Evolutionary conservation across 2,797 vertebrate species (phyloP).

Genomic region (Microctenopoma steveboyesi): DNA sequence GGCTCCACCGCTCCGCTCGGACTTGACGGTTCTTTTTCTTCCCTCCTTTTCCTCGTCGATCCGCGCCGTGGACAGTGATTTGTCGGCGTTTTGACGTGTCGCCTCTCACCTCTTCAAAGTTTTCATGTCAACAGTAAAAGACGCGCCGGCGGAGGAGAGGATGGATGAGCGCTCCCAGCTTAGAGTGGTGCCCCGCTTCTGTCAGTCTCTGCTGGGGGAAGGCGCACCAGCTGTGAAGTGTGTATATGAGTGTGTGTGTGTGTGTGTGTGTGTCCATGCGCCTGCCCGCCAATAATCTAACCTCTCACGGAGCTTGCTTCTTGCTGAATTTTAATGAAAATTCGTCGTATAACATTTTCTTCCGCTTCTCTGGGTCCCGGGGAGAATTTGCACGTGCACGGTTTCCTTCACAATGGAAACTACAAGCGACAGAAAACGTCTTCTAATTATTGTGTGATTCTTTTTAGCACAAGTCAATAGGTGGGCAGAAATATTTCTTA

Average conservation of each 20-base stretch:
- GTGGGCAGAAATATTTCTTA: not conserved
- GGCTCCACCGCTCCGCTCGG: slow-evolving; percentile 70
- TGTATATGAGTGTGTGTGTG: slow-evolving; percentile 17
- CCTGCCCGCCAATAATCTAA: slow-evolving; percentile 76
- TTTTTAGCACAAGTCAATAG: not conserved
- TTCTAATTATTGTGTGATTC: slow-evolving; percentile 1
- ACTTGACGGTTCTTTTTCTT: slow-evolving; percentile 65
- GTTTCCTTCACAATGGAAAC: slow-evolving; percentile 38
- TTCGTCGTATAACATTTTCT: slow-evolving; percentile 58
- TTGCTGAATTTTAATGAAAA: slow-evolving; percentile 77
- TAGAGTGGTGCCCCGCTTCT: slow-evolving; percentile 74
- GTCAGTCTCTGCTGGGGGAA: slow-evolving; percentile 73
- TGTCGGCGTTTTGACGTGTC: slow-evolving; percentile 46
- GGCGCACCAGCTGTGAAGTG: slow-evolving; percentile 71
- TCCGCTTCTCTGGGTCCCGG: slow-evolving; percentile 32
- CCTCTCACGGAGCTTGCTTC: slow-evolving; percentile 75
- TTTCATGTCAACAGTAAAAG: slow-evolving; percentile 61
- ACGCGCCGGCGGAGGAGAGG: slow-evolving; percentile 55
- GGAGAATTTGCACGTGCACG: slow-evolving; percentile 38
- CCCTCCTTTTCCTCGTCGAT: slow-evolving; percentile 7
- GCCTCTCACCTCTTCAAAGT: slow-evolving; percentile 67
- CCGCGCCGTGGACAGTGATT: slow-evolving; percentile 49
- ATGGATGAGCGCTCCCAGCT: slow-evolving; percentile 69
- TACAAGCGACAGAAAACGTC: slow-evolving; percentile 8
- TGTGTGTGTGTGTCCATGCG: slow-evolving; percentile 21